Conservation (phyloP, 2,888 invertebrate genomes). For the Sesia bembeciformis region DNA sequence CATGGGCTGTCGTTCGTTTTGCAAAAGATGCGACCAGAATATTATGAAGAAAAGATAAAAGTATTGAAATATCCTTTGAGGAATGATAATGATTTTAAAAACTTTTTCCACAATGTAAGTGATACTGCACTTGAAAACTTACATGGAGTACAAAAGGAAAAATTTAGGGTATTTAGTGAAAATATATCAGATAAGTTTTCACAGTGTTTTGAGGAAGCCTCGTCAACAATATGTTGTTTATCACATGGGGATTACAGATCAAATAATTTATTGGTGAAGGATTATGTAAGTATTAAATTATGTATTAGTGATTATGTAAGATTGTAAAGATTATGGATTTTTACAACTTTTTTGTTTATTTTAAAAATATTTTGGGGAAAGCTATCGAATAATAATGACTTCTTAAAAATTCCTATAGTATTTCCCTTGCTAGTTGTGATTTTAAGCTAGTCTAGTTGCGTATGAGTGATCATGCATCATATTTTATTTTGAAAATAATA, state of each 20-base stretch:
- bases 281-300: slow-evolving; percentile 25
- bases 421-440: too few relatives aligned
- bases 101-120: slow-evolving; percentile 14
- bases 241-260: slow-evolving; percentile 47
- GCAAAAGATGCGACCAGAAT: slow-evolving; percentile 13
- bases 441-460: too few relatives aligned
- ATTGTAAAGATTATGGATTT: too few relatives aligned
- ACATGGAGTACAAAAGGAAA: slow-evolving; percentile 13
- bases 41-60: slow-evolving; percentile 14
- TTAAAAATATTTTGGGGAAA: too few relatives aligned
- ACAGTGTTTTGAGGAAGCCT: slow-evolving; percentile 14
- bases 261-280: slow-evolving; percentile 39
- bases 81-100: slow-evolving; percentile 22
- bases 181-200: slow-evolving; percentile 14
- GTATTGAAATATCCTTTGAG: slow-evolving; percentile 10
- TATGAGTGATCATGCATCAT: background rate
- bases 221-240: slow-evolving; percentile 20
- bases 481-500: background rate
- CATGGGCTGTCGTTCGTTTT: slow-evolving; percentile 23
- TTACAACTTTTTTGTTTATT: too few relatives aligned
- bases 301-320: too few relatives aligned
- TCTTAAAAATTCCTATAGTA: too few relatives aligned
- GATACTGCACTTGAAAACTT: slow-evolving; percentile 15
- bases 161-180: slow-evolving; percentile 14
- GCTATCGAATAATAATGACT: too few relatives aligned